A percentile compares a stretch with the other conserved stretches of the same genome.
These are phyloP conservation scores for Echinometra lucunter DNA, from an alignment of 53 echinoderm and acorn worm species.

Conservation along the genomic window DNA sequence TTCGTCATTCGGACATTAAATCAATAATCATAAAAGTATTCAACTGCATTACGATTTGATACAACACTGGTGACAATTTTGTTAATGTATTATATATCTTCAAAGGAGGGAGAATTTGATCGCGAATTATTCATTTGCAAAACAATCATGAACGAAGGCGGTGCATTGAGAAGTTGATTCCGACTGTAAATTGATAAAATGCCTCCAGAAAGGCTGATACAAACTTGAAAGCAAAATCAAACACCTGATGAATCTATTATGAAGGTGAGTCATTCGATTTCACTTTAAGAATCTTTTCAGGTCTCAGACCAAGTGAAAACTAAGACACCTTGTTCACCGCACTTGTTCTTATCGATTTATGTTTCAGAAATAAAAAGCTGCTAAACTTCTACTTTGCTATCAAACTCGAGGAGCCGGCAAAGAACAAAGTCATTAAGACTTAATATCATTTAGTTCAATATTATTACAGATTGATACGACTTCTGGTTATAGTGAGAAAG, in stretches of 20 bases:
- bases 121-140: background rate
- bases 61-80: background rate
- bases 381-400: background rate
- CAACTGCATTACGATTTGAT: background rate
- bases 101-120: background rate
- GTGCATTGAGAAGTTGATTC: background rate
- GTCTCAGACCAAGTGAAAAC: background rate
- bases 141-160: background rate
- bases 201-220: background rate
- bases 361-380: background rate
- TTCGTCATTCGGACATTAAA: background rate
- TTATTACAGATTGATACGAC: background rate
- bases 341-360: background rate
- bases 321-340: background rate
- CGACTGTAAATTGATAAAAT: background rate
- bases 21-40: background rate
- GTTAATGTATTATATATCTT: background rate
- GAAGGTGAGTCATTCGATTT: constrained; percentile 29
- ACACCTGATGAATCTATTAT: constrained; percentile 10
- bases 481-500: constrained; percentile 5
- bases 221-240: background rate
- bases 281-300: background rate
- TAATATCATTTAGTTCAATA: background rate
- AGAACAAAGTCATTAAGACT: background rate
- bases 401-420: background rate